A percentile compares a stretch with the other conserved stretches of the same genome.
phyloP scores from a whole-genome alignment of 2,888 invertebrate species.

The Autographa pulchrina region DNA sequence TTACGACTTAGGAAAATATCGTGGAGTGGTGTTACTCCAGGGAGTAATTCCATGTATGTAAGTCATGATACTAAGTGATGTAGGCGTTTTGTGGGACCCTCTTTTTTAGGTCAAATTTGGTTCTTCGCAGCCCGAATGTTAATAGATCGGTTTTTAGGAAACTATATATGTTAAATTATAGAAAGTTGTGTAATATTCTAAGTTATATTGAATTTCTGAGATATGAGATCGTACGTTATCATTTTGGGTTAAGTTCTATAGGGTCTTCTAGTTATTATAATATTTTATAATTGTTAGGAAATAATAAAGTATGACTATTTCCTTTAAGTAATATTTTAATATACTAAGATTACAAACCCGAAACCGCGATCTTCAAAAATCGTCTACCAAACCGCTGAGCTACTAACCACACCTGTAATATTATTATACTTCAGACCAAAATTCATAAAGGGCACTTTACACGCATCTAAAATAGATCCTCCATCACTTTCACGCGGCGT shows the following conservation, averaged over 20 bases:
- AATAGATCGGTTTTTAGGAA: not conserved
- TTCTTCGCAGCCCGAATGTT: not conserved
- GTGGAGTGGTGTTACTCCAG: slow-evolving; percentile 44
- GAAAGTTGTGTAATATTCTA: too few relatives aligned
- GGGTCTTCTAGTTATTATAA: too few relatives aligned
- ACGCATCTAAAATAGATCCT: slow-evolving; percentile 15
- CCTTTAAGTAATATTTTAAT: too few relatives aligned
- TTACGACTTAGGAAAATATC: slow-evolving; percentile 61
- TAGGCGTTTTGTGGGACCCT: slow-evolving; percentile 43
- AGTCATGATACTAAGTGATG: slow-evolving; percentile 61
- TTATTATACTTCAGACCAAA: not conserved
- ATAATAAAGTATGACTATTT: too few relatives aligned
- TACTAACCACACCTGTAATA: not conserved
- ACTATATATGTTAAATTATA: not conserved
- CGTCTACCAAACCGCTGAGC: not conserved
- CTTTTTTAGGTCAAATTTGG: not conserved
- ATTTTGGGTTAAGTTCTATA: too few relatives aligned
- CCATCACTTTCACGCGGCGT: slow-evolving; percentile 27
- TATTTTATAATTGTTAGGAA: too few relatives aligned
- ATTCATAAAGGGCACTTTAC: slow-evolving; percentile 17
- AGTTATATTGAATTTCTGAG: too few relatives aligned
- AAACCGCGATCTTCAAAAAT: too few relatives aligned
- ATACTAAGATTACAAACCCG: too few relatives aligned
- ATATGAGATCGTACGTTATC: too few relatives aligned
- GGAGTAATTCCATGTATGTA: slow-evolving; percentile 57